Conservation (phyloP, 2,797 vertebrate species). For the Triplophysa yarkandensis region DNA sequence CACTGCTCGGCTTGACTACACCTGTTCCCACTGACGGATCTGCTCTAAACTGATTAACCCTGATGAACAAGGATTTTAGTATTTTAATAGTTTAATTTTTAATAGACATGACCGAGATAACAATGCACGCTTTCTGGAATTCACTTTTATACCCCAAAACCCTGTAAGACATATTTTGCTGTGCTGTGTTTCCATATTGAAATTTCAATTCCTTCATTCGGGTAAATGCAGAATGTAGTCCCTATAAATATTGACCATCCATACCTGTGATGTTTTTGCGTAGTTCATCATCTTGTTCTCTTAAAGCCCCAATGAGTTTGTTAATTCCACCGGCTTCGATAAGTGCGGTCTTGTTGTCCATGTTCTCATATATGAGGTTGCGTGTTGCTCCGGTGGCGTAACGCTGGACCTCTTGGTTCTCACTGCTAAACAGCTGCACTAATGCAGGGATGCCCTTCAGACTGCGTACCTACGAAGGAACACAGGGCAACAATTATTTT, state of each 20-base stretch:
- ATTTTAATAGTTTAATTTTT: no score
- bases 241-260: neutral
- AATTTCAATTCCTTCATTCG: no score
- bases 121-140: neutral
- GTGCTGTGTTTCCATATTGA: no score
- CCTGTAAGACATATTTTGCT: no score
- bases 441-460: conserved; percentile 86
- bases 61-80: neutral
- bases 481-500: neutral
- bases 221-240: neutral
- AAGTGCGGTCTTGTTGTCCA: conserved; percentile 87
- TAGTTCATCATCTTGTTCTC: conserved; percentile 86
- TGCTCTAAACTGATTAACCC: no score
- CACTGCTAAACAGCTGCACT: conserved; percentile 89
- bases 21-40: conserved; percentile 11
- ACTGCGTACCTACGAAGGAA: conserved; percentile 78
- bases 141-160: neutral
- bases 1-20: conserved; percentile 24
- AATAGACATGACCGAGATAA: neutral
- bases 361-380: conserved; percentile 93
- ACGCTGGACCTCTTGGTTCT: conserved; percentile 90
- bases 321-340: conserved; percentile 87
- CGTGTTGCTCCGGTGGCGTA: conserved; percentile 90
- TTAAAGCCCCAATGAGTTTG: conserved; percentile 80
- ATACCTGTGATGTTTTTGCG: conserved; percentile 93